Evolutionary conservation across 2,888 invertebrate genomes (phyloP).

Genomic region (Drosophila conformis): DNA sequence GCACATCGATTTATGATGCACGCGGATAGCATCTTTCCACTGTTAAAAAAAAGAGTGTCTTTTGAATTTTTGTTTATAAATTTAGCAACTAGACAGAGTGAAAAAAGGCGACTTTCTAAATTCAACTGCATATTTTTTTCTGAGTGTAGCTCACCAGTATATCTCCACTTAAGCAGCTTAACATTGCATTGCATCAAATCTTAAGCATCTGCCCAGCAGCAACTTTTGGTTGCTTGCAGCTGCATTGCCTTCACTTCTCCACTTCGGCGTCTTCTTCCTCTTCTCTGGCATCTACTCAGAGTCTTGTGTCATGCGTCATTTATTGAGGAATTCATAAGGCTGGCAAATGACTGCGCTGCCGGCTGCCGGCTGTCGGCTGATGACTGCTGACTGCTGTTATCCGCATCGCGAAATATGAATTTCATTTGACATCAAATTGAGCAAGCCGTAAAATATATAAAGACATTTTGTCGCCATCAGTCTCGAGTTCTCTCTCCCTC

Average conservation of each 20-base stretch:
- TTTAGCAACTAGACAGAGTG: accelerated
- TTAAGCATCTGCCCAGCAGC: constrained; percentile 15
- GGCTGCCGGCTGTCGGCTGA: not conserved
- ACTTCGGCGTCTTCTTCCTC: not conserved
- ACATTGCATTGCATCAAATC: constrained; percentile 2
- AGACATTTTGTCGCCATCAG: constrained; percentile 66
- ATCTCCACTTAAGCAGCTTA: not conserved
- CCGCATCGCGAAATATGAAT: constrained; percentile 68
- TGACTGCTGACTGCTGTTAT: constrained; percentile 15
- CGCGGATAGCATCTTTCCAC: constrained; percentile 35
- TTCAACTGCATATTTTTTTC: not conserved
- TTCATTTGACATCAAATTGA: constrained; percentile 73
- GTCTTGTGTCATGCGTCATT: constrained; percentile 62
- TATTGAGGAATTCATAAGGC: constrained; percentile 69
- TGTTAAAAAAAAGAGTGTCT: not conserved
- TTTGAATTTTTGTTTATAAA: not conserved
- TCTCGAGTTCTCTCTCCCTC: constrained; percentile 3
- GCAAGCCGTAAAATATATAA: constrained; percentile 53
- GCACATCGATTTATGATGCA: constrained; percentile 70
- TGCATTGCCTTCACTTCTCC: not conserved
- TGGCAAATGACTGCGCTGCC: constrained; percentile 20
- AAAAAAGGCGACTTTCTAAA: not conserved
- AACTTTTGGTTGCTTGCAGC: not conserved
- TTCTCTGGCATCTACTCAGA: constrained; percentile 3
- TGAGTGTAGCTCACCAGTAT: not conserved